These are phyloP conservation scores for Spilosoma lubricipeda DNA, from an alignment of 2,888 invertebrate genomes.

Conservation along the genomic window DNA sequence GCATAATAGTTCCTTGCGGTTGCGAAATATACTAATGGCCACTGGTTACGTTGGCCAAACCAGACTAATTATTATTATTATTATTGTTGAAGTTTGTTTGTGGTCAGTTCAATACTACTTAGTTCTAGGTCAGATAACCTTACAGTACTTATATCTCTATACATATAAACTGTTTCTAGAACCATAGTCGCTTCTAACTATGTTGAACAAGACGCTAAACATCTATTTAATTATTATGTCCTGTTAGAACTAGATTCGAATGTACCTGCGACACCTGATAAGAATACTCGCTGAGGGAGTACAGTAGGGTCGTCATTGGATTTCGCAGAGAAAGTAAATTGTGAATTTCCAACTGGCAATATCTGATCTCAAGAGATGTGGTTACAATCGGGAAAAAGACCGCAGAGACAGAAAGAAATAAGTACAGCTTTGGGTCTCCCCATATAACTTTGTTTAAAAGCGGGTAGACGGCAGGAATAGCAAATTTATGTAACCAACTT, in stretches of 20 bases:
- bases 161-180: too few species aligned
- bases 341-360: background rate
- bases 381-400: too few species aligned
- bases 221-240: too few species aligned
- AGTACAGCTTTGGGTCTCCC: too few species aligned
- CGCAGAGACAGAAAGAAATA: too few species aligned
- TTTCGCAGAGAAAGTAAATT: background rate
- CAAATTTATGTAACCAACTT: background rate
- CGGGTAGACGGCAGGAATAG: background rate
- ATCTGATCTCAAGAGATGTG: background rate
- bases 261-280: background rate
- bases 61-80: too few species aligned
- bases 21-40: conserved; percentile 10
- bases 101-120: background rate
- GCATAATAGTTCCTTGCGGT: conserved; percentile 28
- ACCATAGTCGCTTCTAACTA: too few species aligned
- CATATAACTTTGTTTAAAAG: background rate
- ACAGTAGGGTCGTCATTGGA: background rate
- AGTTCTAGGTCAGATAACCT: background rate
- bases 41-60: background rate
- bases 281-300: background rate
- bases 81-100: background rate
- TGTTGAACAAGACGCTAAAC: too few species aligned
- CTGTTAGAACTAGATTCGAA: too few species aligned
- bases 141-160: background rate